Percentiles rank a stretch among this genome's conserved stretches.
These are phyloP conservation scores for Phlogophora meticulosa DNA, from an alignment of 2,888 invertebrate genomes.

Conservation along the genomic window DNA sequence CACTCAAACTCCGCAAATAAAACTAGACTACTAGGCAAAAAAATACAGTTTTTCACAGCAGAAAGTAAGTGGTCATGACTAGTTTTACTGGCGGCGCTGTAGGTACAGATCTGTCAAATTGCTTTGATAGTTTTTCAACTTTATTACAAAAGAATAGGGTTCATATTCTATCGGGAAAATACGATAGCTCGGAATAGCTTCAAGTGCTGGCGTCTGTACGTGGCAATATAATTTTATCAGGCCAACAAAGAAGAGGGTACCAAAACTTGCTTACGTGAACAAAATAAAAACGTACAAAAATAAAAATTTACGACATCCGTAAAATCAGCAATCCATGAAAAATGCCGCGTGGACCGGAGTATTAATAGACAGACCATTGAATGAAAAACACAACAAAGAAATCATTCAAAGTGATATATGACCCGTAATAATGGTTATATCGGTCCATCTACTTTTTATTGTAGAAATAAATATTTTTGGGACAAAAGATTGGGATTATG, in stretches of 20 bases:
- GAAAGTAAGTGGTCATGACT: background rate
- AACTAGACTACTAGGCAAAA: constrained; percentile 3
- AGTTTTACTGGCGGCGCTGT: background rate
- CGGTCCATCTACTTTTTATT: constrained; percentile 38
- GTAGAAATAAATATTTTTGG: constrained; percentile 38
- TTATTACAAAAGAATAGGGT: too few species aligned
- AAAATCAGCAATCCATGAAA: constrained; percentile 53
- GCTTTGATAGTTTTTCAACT: too few species aligned
- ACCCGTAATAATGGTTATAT: constrained; percentile 36
- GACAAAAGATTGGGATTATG: constrained; percentile 28
- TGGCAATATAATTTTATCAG: constrained; percentile 16
- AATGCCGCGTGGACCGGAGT: constrained; percentile 15
- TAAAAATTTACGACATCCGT: constrained; percentile 38
- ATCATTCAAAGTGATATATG: constrained; percentile 45
- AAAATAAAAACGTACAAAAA: constrained; percentile 29
- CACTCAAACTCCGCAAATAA: background rate
- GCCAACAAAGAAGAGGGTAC: background rate
- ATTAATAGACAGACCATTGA: constrained; percentile 24
- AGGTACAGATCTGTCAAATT: too few species aligned
- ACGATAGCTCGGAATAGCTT: too few species aligned
- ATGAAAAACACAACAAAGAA: constrained; percentile 47
- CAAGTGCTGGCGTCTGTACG: too few species aligned
- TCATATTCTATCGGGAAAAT: too few species aligned
- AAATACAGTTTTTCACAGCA: background rate
- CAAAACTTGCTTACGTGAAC: background rate